Evolutionary conservation across 1,140 invertebrate genomes (phyloP).

Genomic region (Drosophila pallidifrons): DNA sequence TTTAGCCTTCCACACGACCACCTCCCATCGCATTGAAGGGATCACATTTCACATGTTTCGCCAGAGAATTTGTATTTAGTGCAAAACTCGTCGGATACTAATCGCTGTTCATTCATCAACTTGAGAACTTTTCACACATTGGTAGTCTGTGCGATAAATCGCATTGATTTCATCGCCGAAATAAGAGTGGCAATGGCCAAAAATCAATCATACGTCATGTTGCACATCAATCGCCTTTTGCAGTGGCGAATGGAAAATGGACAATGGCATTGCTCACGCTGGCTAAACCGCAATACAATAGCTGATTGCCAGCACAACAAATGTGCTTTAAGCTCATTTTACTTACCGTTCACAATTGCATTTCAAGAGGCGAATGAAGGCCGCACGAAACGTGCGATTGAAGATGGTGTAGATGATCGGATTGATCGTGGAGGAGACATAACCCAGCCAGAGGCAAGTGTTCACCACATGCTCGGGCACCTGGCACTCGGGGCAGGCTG

Average conservation of each 20-base stretch:
- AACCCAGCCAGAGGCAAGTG: conserved; percentile 94
- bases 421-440: conserved; percentile 94
- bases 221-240: conserved; percentile 62
- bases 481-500: conserved; percentile 89
- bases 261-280: neutral
- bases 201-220: conserved; percentile 77
- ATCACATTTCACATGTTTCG: neutral
- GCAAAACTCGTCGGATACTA: conserved; percentile 18
- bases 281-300: conserved; percentile 38
- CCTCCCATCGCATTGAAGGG: too few species aligned
- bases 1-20: too few species aligned
- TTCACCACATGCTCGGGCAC: conserved; percentile 89
- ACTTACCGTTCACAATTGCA: conserved; percentile 91
- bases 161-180: conserved; percentile 44
- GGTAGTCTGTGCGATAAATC: conserved; percentile 19
- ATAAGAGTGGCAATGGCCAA: conserved; percentile 47
- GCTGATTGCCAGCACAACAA: conserved; percentile 41
- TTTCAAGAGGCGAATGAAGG: conserved; percentile 91
- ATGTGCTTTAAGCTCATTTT: neutral
- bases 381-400: conserved; percentile 93
- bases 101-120: conserved; percentile 51
- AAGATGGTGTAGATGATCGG: conserved; percentile 96
- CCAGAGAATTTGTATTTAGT: neutral
- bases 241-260: conserved; percentile 22
- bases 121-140: conserved; percentile 16